Evolutionary conservation across 2,888 invertebrate species (phyloP).

Genomic region (Trichopoda pennipes): DNA sequence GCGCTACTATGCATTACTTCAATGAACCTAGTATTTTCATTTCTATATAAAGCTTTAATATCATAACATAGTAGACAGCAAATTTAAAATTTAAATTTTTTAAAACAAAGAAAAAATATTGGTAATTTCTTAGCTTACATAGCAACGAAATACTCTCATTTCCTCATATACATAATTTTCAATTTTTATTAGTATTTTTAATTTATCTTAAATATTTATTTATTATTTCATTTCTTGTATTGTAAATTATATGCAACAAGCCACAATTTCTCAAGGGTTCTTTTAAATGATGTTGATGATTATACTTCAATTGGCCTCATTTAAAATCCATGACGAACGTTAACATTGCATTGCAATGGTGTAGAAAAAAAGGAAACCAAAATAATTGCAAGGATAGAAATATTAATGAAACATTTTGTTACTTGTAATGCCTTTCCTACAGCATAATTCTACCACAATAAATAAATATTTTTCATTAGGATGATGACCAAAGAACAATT

Average conservation of each 20-base stretch:
- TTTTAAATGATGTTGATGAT: constrained; percentile 39
- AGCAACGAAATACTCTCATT: too few species aligned
- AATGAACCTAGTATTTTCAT: too few species aligned
- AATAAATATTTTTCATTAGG: constrained; percentile 43
- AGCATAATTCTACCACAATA: constrained; percentile 31
- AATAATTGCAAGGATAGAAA: background rate
- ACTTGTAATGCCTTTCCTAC: constrained; percentile 4
- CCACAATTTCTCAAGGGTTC: constrained; percentile 46
- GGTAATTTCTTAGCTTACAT: too few species aligned
- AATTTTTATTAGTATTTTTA: too few species aligned
- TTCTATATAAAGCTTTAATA: too few species aligned
- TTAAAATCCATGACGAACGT: constrained; percentile 64
- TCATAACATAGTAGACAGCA: too few species aligned
- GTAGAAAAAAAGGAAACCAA: background rate
- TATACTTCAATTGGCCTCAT: constrained; percentile 66
- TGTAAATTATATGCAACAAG: background rate
- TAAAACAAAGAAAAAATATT: too few species aligned
- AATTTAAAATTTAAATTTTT: too few species aligned
- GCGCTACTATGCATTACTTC: too few species aligned
- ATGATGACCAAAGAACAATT: constrained; percentile 18
- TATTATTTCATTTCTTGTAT: background rate
- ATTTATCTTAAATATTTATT: too few species aligned
- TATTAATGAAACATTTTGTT: constrained; percentile 13
- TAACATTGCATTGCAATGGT: constrained; percentile 31
- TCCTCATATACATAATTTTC: too few species aligned